These are phyloP conservation scores for Ancistrus triradiatus DNA, from an alignment of 2,113 vertebrate genomes.

Conservation along the genomic window DNA sequence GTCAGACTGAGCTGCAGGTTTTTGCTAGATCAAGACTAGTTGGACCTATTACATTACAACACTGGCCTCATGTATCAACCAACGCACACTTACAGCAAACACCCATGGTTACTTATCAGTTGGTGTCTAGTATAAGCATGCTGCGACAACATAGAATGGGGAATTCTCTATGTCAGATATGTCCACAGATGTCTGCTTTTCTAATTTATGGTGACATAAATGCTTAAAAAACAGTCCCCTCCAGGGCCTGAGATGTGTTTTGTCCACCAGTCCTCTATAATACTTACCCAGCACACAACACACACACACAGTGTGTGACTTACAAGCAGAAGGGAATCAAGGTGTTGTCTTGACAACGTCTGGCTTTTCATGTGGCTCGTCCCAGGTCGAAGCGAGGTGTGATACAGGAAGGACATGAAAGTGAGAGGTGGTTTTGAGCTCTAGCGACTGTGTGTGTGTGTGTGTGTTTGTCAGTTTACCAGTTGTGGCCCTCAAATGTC, in stretches of 20 bases:
- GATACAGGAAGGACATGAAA: slow-evolving; percentile 36
- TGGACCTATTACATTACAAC: slow-evolving; percentile 23
- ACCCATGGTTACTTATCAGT: slow-evolving; percentile 16
- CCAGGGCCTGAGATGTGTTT: not conserved
- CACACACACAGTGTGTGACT: not conserved
- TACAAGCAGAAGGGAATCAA: slow-evolving; percentile 17
- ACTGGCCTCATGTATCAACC: slow-evolving; percentile 3
- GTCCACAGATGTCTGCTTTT: not conserved
- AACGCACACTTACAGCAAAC: slow-evolving; percentile 15
- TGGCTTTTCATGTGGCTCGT: slow-evolving; percentile 23
- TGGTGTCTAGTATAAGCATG: slow-evolving; percentile 10
- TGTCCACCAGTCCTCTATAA: not conserved
- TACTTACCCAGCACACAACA: slow-evolving; percentile 16
- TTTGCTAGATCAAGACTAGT: slow-evolving; percentile 20
- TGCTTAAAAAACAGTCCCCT: not conserved
- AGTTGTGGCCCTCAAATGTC: slow-evolving; percentile 28
- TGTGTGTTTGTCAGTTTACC: slow-evolving; percentile 23
- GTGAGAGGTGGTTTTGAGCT: slow-evolving; percentile 25
- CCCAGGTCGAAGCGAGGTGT: slow-evolving; percentile 18
- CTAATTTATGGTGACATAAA: not conserved
- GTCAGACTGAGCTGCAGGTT: slow-evolving; percentile 11
- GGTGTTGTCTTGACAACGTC: slow-evolving; percentile 18
- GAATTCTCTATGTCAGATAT: not conserved
- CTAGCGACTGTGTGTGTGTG: not conserved
- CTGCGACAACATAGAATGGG: not conserved